Base-by-base conservation (phyloP, 2,888 invertebrate genomes). In the Drosophila pseudotakahashii region DNA sequence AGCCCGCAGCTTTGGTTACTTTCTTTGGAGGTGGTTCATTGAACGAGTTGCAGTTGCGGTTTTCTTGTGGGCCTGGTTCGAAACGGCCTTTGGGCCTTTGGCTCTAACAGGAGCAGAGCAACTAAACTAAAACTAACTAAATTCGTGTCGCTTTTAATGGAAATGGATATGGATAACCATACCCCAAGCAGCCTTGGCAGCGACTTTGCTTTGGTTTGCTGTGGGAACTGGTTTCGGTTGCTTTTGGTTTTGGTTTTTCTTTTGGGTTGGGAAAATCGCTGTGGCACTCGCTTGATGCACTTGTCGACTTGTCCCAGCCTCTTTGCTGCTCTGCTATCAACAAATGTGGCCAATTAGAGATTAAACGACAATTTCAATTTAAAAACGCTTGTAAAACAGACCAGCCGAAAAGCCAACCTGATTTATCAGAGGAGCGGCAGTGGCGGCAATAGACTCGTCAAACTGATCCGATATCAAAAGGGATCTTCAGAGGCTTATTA, bases 321-420 rank as follows among this genome's bases (percentile, higher is more conserved):
- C 41, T 37, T 55, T 14, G 19, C 42, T 60, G 30, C 30, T 30
- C 30, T 7, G 30, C 82, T 66, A 72, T 79, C 86, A 70, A 57
- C 72, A 75, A 75, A 81, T 76, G 70, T 73, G 75, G 64, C 75
- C 81, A 85, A 79, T 79, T 79, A 72, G 63, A 88, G 86, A 75
- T 85, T 75, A 88, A 88, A 63, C 86, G 86, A 79, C 81, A 85
- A 73, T 76, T 81, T 81, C 61, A 88, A 88, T 74, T 72, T 79
- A 57, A 76, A 77, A 69, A 55, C 51, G 44, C 66, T 66, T 68
- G 66, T 47, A 59, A 60, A 52, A 41, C 61, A 81, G 61, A 69
- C 47, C 78, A 59, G 9, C 61, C 77, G 53, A 47, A 69, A 63
- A 63, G 48, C 63, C 45, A 63, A 70, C 71, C 19, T 41, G 71